phyloP scores from a whole-genome alignment of 2,113 vertebrate genomes.

The Zosterops lateralis region DNA sequence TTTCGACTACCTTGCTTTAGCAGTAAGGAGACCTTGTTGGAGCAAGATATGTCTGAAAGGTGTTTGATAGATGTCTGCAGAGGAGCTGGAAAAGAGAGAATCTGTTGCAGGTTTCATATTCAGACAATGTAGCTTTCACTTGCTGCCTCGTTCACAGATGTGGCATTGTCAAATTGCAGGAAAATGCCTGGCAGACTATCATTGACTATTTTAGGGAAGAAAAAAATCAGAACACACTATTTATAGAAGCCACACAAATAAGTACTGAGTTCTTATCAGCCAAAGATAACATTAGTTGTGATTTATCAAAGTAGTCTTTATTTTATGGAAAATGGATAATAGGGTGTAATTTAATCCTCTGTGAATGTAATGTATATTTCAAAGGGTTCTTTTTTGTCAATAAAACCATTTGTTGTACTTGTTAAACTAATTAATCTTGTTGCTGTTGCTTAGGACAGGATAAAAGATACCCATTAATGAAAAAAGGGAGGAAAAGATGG shows the following conservation, averaged over 20 bases:
- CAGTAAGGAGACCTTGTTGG: not conserved
- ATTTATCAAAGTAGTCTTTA: constrained; percentile 65
- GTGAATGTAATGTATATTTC: constrained; percentile 59
- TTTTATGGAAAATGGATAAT: constrained; percentile 53
- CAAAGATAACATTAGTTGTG: constrained; percentile 60
- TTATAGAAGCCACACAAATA: constrained; percentile 65
- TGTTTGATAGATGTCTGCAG: not conserved
- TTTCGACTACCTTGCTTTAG: not conserved
- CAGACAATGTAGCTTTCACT: constrained; percentile 57
- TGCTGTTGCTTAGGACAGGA: constrained; percentile 45
- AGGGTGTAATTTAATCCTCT: constrained; percentile 53
- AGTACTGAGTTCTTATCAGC: constrained; percentile 39
- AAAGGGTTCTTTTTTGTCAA: constrained; percentile 45
- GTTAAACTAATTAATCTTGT: constrained; percentile 39
- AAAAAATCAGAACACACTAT: constrained; percentile 52
- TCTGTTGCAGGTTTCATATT: not conserved
- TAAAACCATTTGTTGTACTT: constrained; percentile 60
- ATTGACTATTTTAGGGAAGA: constrained; percentile 60
- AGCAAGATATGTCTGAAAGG: not conserved
- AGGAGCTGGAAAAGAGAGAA: not conserved
- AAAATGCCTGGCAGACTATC: constrained; percentile 60
- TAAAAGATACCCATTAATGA: constrained; percentile 43
- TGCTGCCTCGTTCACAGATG: constrained; percentile 49
- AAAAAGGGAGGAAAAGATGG: not conserved
- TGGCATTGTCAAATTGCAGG: constrained; percentile 60